Evolutionary conservation across 2,797 vertebrate species (phyloP).

Genomic region (Danionella dracula): DNA sequence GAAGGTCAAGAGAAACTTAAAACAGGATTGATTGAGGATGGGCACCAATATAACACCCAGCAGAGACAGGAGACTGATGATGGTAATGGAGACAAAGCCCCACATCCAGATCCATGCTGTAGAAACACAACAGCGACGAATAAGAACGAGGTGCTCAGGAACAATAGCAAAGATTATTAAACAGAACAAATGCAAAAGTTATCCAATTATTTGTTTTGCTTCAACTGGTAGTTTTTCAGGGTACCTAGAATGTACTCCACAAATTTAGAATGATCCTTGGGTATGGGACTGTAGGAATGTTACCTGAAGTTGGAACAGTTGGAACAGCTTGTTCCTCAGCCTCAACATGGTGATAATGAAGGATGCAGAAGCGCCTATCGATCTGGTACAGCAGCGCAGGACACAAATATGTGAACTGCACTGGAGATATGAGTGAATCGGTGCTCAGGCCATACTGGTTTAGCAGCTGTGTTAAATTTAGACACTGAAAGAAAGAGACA

Average conservation of each 20-base stretch:
- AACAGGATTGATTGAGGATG: conserved; percentile 95
- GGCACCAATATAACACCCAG: conserved; percentile 92
- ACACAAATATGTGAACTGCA: conserved; percentile 88
- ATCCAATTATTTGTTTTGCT: no score
- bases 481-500: conserved; percentile 69
- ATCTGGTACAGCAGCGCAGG: conserved; percentile 96
- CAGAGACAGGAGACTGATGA: conserved; percentile 95
- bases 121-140: conserved; percentile 5
- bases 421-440: conserved; percentile 79
- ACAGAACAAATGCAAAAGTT: no score
- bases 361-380: conserved; percentile 89
- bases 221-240: no score
- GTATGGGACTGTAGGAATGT: not conserved
- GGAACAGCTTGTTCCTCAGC: conserved; percentile 54
- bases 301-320: conserved; percentile 59
- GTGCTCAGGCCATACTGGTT: conserved; percentile 79
- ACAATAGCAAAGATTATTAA: no score
- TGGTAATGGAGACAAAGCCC: conserved; percentile 94
- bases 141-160: not conserved
- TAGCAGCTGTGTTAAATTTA: conserved; percentile 91
- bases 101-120: conserved; percentile 80
- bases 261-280: not conserved
- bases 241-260: no score
- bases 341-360: conserved; percentile 80
- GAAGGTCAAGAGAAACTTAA: conserved; percentile 98